Conservation (phyloP, 2,888 invertebrate genomes). For the Euzetes globulus region DNA sequence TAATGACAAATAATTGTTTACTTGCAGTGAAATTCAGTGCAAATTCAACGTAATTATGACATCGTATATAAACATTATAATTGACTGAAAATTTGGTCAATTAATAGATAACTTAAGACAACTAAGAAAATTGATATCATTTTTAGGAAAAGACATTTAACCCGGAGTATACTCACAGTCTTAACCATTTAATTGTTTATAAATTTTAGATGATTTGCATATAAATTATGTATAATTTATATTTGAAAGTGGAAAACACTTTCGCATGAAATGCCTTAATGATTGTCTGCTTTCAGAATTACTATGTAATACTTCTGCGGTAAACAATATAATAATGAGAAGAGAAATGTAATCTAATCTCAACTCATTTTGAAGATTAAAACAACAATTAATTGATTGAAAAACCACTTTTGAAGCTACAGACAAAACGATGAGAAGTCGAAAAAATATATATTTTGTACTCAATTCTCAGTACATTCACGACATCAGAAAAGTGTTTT, state of each 20-base stretch:
- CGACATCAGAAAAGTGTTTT: too few relatives aligned
- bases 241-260: not conserved
- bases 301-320: not conserved
- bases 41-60: too few relatives aligned
- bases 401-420: not conserved
- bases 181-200: conserved; percentile 10
- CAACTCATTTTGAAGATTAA: conserved; percentile 5
- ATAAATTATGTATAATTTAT: not conserved
- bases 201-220: conserved; percentile 7
- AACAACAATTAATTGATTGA: not conserved
- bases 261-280: not conserved
- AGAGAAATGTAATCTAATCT: not conserved
- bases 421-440: not conserved
- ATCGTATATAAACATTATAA: too few relatives aligned
- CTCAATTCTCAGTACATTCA: not conserved
- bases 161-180: not conserved
- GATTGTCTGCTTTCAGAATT: not conserved
- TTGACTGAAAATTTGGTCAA: too few relatives aligned
- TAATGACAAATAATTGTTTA: too few relatives aligned
- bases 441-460: not conserved
- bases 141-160: not conserved
- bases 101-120: too few relatives aligned
- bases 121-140: not conserved
- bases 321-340: conserved; percentile 3
- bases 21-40: too few relatives aligned